These are phyloP conservation scores for Andrena hattorfiana DNA, from an alignment of 2,888 invertebrate genomes.

Conservation along the genomic window DNA sequence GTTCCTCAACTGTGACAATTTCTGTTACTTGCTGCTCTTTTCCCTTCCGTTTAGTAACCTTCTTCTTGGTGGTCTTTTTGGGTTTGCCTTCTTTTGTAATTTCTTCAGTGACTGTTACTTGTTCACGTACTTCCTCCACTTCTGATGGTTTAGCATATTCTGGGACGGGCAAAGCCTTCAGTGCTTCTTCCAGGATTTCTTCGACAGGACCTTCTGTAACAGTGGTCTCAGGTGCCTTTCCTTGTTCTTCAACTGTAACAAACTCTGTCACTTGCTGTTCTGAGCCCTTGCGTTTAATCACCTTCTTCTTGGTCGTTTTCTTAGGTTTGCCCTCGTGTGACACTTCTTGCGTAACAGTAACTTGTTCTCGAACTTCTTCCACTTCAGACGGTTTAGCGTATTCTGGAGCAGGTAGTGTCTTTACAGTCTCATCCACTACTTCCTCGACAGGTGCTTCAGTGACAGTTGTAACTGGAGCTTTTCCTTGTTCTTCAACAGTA, in stretches of 20 bases:
- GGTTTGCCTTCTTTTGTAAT: constrained; percentile 74
- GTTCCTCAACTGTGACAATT: constrained; percentile 10
- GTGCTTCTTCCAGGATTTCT: constrained; percentile 62
- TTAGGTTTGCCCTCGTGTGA: constrained; percentile 69
- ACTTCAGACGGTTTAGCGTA: constrained; percentile 68
- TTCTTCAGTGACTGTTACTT: constrained; percentile 79
- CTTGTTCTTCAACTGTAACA: constrained; percentile 76
- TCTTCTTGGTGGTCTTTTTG: constrained; percentile 80
- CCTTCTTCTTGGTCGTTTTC: constrained; percentile 74
- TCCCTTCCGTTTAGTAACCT: constrained; percentile 82
- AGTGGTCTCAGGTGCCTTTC: constrained; percentile 71
- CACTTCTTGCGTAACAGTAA: constrained; percentile 76
- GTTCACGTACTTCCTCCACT: constrained; percentile 76
- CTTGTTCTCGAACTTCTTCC: constrained; percentile 73
- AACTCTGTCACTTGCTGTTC: constrained; percentile 64
- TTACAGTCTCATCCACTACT: constrained; percentile 59
- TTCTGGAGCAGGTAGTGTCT: constrained; percentile 54
- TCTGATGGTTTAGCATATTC: constrained; percentile 79
- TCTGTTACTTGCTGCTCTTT: constrained; percentile 83
- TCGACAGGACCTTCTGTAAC: constrained; percentile 74
- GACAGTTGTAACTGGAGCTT: constrained; percentile 80
- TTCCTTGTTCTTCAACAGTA: constrained; percentile 67
- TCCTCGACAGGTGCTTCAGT: constrained; percentile 82
- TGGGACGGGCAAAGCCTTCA: constrained; percentile 63
- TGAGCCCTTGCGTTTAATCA: constrained; percentile 63